These are phyloP conservation scores for Eublepharis macularius DNA, from an alignment of 2,113 vertebrate genomes.

Conservation along the genomic window DNA sequence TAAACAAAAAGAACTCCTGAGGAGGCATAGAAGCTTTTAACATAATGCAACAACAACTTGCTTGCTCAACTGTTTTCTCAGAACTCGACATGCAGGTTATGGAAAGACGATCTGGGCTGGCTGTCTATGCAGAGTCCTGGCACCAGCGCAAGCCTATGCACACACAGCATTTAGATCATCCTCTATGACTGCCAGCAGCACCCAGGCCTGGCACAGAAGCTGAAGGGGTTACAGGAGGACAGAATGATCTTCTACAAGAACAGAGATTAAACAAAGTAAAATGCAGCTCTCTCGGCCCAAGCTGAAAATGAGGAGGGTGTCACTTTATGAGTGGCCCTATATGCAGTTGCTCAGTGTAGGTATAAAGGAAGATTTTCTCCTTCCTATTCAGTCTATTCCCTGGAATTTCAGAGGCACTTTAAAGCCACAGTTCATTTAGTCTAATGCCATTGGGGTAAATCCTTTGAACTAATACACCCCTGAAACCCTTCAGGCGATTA, in stretches of 20 bases:
- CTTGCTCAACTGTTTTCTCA: conserved; percentile 36
- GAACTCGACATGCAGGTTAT: conserved; percentile 15
- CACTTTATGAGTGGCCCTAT: neutral
- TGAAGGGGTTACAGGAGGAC: neutral
- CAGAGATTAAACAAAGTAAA: neutral
- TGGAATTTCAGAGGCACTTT: neutral
- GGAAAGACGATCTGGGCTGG: conserved; percentile 2
- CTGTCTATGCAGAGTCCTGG: neutral
- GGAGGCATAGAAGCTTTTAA: neutral
- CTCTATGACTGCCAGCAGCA: fast-evolving
- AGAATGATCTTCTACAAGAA: neutral
- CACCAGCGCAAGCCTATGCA: fast-evolving
- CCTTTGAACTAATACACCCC: conserved; percentile 3
- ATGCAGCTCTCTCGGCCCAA: neutral
- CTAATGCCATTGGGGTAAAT: conserved; percentile 18
- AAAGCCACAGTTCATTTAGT: conserved; percentile 4
- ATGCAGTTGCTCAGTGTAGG: neutral
- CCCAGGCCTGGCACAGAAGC: neutral
- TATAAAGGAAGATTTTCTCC: neutral
- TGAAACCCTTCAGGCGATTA: conserved; percentile 9
- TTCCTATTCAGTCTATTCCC: neutral
- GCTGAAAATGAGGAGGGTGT: neutral
- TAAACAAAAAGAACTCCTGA: neutral
- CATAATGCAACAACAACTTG: neutral
- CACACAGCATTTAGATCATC: neutral